These are phyloP conservation scores for Papilio protenor DNA, from an alignment of 2,888 invertebrate species.

Conservation along the genomic window DNA sequence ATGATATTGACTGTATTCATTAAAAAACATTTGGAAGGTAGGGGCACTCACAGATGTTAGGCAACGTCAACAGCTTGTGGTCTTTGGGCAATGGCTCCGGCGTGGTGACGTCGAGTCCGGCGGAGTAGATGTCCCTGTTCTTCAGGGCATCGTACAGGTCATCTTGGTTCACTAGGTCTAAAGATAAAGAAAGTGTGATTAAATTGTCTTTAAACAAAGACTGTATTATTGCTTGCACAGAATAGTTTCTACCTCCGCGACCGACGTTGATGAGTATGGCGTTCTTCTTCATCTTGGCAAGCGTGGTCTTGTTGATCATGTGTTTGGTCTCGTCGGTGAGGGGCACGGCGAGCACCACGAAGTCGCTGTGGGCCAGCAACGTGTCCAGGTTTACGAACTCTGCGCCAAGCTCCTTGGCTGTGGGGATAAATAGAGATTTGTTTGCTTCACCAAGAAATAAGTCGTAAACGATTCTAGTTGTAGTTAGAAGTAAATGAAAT, in stretches of 20 bases:
- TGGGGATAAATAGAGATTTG: neutral
- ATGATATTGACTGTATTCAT: neutral
- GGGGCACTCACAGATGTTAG: conserved; percentile 74
- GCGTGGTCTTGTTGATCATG: conserved; percentile 90
- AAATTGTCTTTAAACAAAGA: too few relatives aligned
- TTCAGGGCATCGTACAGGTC: conserved; percentile 91
- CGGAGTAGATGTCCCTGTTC: conserved; percentile 90
- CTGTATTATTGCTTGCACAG: too few relatives aligned
- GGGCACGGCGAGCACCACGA: conserved; percentile 91
- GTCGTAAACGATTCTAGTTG: neutral
- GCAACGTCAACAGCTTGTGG: conserved; percentile 90
- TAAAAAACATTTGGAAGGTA: neutral
- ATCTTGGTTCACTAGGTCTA: conserved; percentile 90
- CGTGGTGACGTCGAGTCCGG: conserved; percentile 95
- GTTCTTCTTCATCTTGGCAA: conserved; percentile 93
- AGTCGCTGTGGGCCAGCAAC: conserved; percentile 91
- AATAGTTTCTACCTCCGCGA: conserved; percentile 86
- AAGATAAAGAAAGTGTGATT: conserved; percentile 30
- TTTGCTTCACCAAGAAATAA: neutral
- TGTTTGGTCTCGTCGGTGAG: conserved; percentile 91
- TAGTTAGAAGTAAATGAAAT: neutral
- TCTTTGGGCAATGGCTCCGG: conserved; percentile 95
- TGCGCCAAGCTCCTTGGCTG: conserved; percentile 82
- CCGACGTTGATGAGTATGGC: conserved; percentile 95
- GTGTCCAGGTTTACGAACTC: conserved; percentile 88